Evolutionary conservation across 2,113 vertebrate genomes (phyloP).

Genomic region (Heterocephalus glaber): DNA sequence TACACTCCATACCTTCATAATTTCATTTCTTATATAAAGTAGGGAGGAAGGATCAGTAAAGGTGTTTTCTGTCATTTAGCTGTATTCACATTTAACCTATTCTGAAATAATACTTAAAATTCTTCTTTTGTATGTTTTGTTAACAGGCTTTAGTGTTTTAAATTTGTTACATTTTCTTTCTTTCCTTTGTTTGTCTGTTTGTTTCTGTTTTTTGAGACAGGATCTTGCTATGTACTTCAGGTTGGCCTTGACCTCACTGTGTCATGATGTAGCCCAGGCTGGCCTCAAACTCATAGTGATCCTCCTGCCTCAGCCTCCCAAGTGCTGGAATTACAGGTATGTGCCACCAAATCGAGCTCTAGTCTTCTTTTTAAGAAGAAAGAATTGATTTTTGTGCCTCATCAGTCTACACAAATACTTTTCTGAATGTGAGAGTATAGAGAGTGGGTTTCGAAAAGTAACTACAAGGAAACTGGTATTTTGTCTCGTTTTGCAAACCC

Average conservation of each 20-base stretch:
- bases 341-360: background rate
- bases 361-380: background rate
- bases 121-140: conserved; percentile 82
- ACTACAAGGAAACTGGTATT: conserved; percentile 43
- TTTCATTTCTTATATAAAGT: conserved; percentile 55
- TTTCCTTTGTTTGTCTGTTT: background rate
- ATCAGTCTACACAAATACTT: conserved; percentile 31
- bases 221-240: background rate
- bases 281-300: background rate
- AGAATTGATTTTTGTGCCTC: conserved; percentile 9
- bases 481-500: conserved; percentile 69
- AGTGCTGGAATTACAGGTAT: background rate
- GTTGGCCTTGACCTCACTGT: background rate
- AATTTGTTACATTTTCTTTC: background rate
- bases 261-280: background rate
- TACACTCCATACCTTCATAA: conserved; percentile 76
- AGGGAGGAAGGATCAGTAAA: conserved; percentile 66
- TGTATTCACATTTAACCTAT: conserved; percentile 55
- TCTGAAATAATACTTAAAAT: conserved; percentile 69
- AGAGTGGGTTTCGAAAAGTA: conserved; percentile 49
- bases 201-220: background rate
- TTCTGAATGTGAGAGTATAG: conserved; percentile 13
- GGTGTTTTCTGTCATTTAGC: conserved; percentile 67
- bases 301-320: background rate
- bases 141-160: conserved; percentile 66